Conservation (phyloP, 1,140 invertebrate genomes). For the Drosophila prosaltans region DNA sequence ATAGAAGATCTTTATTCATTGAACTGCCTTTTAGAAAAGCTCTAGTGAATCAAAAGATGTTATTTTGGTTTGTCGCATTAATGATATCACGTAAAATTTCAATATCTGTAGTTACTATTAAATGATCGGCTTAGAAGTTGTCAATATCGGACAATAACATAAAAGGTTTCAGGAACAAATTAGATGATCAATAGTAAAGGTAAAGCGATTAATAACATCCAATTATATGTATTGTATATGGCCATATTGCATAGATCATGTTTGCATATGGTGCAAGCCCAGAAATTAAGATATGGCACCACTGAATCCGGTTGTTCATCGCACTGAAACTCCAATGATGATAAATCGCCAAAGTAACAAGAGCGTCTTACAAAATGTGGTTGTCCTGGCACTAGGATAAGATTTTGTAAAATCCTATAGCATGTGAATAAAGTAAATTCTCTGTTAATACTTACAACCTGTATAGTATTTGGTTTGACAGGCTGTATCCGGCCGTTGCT, state of each 20-base stretch:
- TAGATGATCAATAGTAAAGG: slow-evolving; percentile 3
- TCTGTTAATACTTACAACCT: slow-evolving; percentile 54
- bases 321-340: slow-evolving; percentile 43
- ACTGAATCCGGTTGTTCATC: slow-evolving; percentile 61
- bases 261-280: slow-evolving; percentile 61
- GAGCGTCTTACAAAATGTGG: slow-evolving; percentile 61
- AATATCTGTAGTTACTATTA: too few relatives aligned
- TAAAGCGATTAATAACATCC: slow-evolving; percentile 4
- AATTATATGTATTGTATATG: not conserved
- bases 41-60: too few relatives aligned
- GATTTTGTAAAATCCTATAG: not conserved
- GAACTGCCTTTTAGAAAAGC: too few relatives aligned
- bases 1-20: too few relatives aligned
- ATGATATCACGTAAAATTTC: too few relatives aligned
- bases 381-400: slow-evolving; percentile 38
- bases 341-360: slow-evolving; percentile 64
- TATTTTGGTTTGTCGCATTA: too few relatives aligned
- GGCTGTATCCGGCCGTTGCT: slow-evolving; percentile 46
- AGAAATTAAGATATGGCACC: slow-evolving; percentile 47
- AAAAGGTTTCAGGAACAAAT: not conserved
- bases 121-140: too few relatives aligned
- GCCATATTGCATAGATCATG: slow-evolving; percentile 62
- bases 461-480: slow-evolving; percentile 70
- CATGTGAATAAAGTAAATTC: not conserved
- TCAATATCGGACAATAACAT: too few relatives aligned